Evolutionary conservation across 2,113 vertebrate genomes (phyloP).

Genomic region (Etheostoma spectabile): DNA sequence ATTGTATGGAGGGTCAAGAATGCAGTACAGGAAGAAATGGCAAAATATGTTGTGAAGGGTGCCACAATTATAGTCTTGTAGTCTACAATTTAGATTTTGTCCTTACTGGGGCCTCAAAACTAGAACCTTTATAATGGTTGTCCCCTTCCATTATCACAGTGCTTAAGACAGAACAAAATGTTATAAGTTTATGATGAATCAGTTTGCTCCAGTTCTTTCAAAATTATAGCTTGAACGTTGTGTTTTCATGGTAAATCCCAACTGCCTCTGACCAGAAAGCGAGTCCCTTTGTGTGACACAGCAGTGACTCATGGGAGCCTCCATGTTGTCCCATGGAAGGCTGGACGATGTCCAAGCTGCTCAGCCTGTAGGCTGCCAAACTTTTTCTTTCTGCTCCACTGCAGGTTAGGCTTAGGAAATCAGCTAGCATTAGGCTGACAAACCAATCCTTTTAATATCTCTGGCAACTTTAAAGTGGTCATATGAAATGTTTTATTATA

Average conservation of each 20-base stretch:
- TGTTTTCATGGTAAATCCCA: conserved; percentile 46
- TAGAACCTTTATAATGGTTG: neutral
- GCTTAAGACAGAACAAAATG: conserved; percentile 16
- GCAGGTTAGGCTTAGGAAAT: conserved; percentile 48
- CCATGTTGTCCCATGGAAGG: conserved; percentile 56
- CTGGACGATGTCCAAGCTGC: conserved; percentile 72
- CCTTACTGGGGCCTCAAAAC: neutral
- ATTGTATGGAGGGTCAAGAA: neutral
- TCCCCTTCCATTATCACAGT: neutral
- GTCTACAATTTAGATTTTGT: neutral
- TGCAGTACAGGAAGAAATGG: neutral
- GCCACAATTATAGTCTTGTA: neutral
- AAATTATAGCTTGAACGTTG: conserved; percentile 25
- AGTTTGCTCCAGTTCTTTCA: conserved; percentile 21
- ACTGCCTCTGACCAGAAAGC: conserved; percentile 40
- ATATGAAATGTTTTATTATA: conserved; percentile 44
- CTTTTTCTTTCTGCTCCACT: conserved; percentile 49
- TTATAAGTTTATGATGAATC: neutral
- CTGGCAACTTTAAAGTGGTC: conserved; percentile 45
- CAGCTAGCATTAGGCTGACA: conserved; percentile 59
- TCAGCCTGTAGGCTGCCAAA: conserved; percentile 65
- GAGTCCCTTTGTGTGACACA: conserved; percentile 65
- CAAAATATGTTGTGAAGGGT: neutral
- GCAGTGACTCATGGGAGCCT: conserved; percentile 64
- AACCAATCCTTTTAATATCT: conserved; percentile 58